A percentile compares a stretch with the other conserved stretches of the same genome.
These are phyloP conservation scores for Dasypus novemcinctus DNA, from an alignment of 2,113 vertebrate species.

Conservation along the genomic window DNA sequence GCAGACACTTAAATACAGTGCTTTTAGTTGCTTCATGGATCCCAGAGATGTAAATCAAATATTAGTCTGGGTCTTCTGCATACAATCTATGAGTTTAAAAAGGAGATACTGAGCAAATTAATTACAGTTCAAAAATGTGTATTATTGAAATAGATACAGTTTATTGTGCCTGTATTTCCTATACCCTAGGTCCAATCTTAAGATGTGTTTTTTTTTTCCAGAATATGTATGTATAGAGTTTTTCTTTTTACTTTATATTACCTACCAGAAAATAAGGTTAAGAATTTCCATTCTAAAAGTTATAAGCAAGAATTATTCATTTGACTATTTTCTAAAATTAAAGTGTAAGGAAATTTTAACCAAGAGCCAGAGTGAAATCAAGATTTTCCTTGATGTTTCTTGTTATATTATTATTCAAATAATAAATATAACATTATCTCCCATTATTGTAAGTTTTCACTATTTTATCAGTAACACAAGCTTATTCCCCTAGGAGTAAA, in stretches of 20 bases:
- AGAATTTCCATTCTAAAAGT: not conserved
- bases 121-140: not conserved
- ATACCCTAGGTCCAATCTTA: not conserved
- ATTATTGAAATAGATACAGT: not conserved
- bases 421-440: not conserved
- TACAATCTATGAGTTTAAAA: slow-evolving; percentile 2
- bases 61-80: not conserved
- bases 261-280: not conserved
- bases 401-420: not conserved
- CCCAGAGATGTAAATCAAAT: not conserved
- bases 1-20: not conserved
- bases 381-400: not conserved
- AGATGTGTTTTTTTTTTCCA: not conserved
- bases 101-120: not conserved
- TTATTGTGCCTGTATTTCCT: not conserved
- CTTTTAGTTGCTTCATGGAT: not conserved
- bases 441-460: not conserved
- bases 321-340: not conserved
- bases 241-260: not conserved
- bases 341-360: not conserved
- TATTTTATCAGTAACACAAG: not conserved
- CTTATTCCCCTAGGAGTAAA: not conserved
- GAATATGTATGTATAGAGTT: not conserved
- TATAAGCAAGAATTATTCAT: not conserved
- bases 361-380: not conserved